Evolutionary conservation across 2,113 vertebrate genomes (phyloP).

Genomic region (Proteles cristata): DNA sequence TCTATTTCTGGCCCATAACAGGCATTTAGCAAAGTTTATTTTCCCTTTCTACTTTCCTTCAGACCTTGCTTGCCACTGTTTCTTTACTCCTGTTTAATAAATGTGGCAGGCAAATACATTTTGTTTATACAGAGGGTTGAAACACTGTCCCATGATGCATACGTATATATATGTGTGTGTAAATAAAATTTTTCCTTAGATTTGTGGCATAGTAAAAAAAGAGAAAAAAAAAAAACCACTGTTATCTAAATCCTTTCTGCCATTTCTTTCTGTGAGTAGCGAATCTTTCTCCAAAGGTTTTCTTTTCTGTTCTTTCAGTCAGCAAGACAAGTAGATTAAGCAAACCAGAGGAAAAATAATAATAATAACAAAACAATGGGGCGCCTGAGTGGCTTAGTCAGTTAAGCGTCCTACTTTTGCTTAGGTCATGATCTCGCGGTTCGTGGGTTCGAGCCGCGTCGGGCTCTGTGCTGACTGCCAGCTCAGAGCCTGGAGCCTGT

Average conservation of each 20-base stretch:
- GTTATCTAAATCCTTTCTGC: not conserved
- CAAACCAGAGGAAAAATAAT: not conserved
- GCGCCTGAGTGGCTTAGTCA: too few species aligned
- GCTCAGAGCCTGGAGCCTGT: too few species aligned
- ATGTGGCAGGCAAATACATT: not conserved
- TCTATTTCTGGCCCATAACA: not conserved
- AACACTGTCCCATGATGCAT: not conserved
- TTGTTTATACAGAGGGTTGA: not conserved
- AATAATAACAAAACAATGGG: not conserved
- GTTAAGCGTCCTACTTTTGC: too few species aligned
- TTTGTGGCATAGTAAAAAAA: not conserved
- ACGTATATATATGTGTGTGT: not conserved
- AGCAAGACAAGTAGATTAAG: not conserved
- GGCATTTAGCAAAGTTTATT: not conserved
- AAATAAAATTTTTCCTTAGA: not conserved
- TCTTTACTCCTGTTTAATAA: not conserved
- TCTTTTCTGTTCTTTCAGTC: not conserved
- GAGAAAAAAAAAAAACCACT: not conserved
- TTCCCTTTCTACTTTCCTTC: not conserved
- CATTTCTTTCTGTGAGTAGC: not conserved
- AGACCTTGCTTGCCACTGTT: not conserved
- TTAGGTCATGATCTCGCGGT: too few species aligned
- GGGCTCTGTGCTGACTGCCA: too few species aligned
- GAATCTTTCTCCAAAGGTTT: conserved; percentile 24
- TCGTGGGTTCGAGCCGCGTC: too few species aligned